Percentiles rank a stretch among this genome's conserved stretches.
Evolutionary conservation across 2,888 invertebrate genomes (phyloP).

Genomic region (Amphimallon solstitiale): DNA sequence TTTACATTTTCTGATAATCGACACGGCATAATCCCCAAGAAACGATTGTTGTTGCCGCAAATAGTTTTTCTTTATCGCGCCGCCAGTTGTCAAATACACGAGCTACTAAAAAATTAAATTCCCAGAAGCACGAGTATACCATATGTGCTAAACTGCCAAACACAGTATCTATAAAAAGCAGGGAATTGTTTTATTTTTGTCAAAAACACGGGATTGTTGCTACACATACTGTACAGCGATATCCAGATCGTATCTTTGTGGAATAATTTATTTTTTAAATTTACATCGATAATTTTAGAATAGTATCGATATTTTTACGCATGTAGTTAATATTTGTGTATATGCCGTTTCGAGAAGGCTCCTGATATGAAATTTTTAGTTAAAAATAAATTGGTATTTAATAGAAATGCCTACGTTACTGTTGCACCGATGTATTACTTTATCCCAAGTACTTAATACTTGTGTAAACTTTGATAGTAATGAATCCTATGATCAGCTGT

Average conservation of each 20-base stretch:
- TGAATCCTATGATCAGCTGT: too few relatives aligned
- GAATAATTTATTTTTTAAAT: neutral
- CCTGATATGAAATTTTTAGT: too few relatives aligned
- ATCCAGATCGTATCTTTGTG: neutral
- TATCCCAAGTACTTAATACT: too few relatives aligned
- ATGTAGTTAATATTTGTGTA: too few relatives aligned
- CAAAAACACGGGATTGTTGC: neutral
- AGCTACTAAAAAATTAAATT: too few relatives aligned
- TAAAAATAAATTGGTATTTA: too few relatives aligned
- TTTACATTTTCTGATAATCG: conserved; percentile 26
- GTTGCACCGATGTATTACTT: too few relatives aligned
- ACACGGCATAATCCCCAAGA: neutral
- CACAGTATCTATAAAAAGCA: conserved; percentile 7
- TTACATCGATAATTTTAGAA: neutral
- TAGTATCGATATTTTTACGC: neutral
- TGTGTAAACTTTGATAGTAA: too few relatives aligned
- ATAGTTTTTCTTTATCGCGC: neutral
- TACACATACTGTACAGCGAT: too few relatives aligned
- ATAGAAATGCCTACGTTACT: too few relatives aligned
- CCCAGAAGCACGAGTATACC: neutral
- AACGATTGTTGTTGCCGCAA: conserved; percentile 6
- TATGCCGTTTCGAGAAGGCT: too few relatives aligned
- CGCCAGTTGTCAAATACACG: too few relatives aligned
- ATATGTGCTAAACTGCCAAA: neutral
- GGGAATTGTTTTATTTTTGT: neutral